Conservation (phyloP, 2,888 invertebrate species). For the Melinopterus prodromus region DNA sequence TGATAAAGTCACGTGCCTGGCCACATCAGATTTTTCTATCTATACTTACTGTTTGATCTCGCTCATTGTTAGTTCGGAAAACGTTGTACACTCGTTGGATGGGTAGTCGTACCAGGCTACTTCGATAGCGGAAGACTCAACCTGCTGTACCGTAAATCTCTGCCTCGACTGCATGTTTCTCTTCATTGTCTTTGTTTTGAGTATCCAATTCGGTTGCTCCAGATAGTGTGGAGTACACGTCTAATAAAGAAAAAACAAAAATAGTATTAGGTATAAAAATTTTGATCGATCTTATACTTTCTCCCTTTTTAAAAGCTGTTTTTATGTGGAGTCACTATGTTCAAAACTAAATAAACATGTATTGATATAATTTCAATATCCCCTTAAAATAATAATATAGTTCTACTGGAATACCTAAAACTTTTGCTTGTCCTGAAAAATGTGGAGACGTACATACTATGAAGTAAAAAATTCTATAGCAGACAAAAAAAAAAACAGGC, state of each 20-base stretch:
- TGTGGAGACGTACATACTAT: too few relatives aligned
- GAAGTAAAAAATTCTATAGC: too few relatives aligned
- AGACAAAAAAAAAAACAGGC: too few relatives aligned
- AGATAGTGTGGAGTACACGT: conserved; percentile 67
- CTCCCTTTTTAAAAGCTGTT: too few relatives aligned
- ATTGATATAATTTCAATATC: too few relatives aligned
- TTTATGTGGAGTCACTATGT: too few relatives aligned
- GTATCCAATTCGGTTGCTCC: conserved; percentile 83
- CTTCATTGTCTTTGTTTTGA: conserved; percentile 79
- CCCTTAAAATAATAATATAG: too few relatives aligned
- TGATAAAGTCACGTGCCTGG: too few relatives aligned
- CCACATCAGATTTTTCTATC: too few relatives aligned
- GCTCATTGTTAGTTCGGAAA: conserved; percentile 78
- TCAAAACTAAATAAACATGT: too few relatives aligned
- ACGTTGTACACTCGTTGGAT: conserved; percentile 67
- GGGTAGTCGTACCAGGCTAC: conserved; percentile 81
- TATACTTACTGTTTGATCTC: conserved; percentile 71
- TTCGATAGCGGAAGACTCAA: conserved; percentile 81
- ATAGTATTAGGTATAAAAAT: background rate
- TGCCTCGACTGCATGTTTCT: conserved; percentile 54
- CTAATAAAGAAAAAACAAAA: conserved; percentile 49
- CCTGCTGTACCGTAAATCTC: conserved; percentile 81
- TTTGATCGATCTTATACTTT: too few relatives aligned
- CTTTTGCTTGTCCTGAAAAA: background rate
- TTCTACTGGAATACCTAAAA: too few relatives aligned